These are phyloP conservation scores for Ciconia maguari DNA, from an alignment of 2,113 vertebrate species.

Conservation along the genomic window DNA sequence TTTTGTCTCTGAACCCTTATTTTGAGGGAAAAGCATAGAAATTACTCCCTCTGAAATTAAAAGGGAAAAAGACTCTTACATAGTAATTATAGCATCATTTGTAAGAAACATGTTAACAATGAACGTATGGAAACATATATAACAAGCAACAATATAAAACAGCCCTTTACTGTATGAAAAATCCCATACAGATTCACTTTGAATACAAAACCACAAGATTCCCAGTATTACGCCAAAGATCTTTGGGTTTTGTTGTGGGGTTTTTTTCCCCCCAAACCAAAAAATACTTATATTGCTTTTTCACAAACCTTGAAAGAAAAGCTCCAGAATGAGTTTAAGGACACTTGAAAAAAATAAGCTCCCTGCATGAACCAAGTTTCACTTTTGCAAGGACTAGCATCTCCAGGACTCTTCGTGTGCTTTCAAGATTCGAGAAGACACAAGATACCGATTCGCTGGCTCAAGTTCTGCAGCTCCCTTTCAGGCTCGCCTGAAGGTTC, in stretches of 20 bases:
- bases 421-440: not conserved
- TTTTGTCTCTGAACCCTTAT: not conserved
- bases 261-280: fast-evolving
- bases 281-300: not conserved
- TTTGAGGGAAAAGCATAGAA: not conserved
- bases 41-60: not conserved
- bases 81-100: not conserved
- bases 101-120: not conserved
- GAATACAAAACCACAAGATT: not conserved
- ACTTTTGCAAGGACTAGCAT: too few species aligned
- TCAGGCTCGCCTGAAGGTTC: not conserved
- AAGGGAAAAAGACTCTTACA: not conserved
- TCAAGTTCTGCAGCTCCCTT: not conserved
- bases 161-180: not conserved
- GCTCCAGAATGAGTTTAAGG: not conserved
- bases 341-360: not conserved
- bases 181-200: not conserved
- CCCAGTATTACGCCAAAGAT: not conserved
- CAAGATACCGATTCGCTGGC: fast-evolving
- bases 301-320: not conserved
- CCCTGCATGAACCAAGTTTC: not conserved
- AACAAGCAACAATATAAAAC: not conserved
- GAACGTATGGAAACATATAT: not conserved
- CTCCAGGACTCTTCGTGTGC: fast-evolving
- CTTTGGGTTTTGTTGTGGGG: not conserved